Base-by-base conservation (phyloP, 2,888 invertebrate genomes). In the Oithona nana region DNA sequence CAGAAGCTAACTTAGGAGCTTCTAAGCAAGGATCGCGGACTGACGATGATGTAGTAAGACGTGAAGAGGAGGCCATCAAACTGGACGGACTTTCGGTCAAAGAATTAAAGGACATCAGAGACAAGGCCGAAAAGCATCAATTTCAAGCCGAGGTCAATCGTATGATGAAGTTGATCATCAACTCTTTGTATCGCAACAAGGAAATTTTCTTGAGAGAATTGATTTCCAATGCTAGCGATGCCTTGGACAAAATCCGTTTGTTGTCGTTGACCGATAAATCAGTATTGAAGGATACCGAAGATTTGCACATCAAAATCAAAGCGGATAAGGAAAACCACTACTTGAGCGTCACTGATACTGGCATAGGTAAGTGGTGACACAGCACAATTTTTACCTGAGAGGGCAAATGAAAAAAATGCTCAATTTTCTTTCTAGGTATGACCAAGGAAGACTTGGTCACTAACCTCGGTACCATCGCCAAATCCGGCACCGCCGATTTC, bases 101-200 rank as follows among this genome's bases (percentile, higher is more conserved):
- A 22, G 61, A 98, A 76, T 78, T 93, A 72, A 88, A 88, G 69
- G 89, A 95, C 76, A 74, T 98, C 54, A 78, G 88, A 65, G 90
- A 89, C 56, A 85, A 84, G 67, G 83, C 94, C 1, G 86, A 88
- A 72, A 89, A 86, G 73, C 86, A 82, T 72, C 80, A 82, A 28
- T 80, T 80, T 73, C 79, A 81, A 69, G 94, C 98, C 0, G 98
- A 98, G 77, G 98, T 99, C 51, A 94, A 94, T 76, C 86, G 97
- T 64, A 95, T 99, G 94, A 99, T 98, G 98, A 99, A 98, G 75
- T 81, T 98, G 64, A 98, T 98, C 75, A 99, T 99, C 73, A 99
- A 99, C 77, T 98, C 98, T 8, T 78, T 98, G 8, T 98, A 98
- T 76, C 82, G 93, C 69, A 98, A 99, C 75, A 98, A 98, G 76